Evolutionary conservation across 2,113 vertebrate genomes (phyloP).

Genomic region (Lophotis ruficrista): DNA sequence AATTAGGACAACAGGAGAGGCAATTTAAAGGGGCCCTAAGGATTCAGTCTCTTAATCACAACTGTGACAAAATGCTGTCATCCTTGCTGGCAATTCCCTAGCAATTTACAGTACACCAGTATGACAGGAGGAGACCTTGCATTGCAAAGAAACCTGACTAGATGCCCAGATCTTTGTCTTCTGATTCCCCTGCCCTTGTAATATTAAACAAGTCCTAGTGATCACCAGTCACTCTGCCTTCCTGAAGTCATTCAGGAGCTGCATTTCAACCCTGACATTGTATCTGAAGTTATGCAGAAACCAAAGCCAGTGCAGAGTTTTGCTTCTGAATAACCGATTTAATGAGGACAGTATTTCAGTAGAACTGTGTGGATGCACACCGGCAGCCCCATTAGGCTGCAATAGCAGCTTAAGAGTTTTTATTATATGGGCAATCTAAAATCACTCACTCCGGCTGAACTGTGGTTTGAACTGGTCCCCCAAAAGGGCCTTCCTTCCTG

Average conservation of each 20-base stretch:
- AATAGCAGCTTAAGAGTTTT: neutral
- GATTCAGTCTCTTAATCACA: slow-evolving; percentile 27
- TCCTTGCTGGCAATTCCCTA: neutral
- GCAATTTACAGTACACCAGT: slow-evolving; percentile 4
- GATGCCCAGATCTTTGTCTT: neutral
- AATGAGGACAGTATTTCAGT: slow-evolving; percentile 6
- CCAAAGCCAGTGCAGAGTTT: neutral
- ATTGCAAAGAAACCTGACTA: neutral
- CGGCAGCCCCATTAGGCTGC: neutral
- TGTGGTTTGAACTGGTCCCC: neutral
- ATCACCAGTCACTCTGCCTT: neutral
- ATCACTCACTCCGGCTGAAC: neutral
- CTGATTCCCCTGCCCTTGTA: neutral
- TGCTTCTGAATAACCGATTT: neutral
- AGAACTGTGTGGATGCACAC: neutral
- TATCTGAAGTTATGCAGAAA: neutral
- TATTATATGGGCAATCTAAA: neutral
- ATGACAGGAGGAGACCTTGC: neutral
- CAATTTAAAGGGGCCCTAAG: slow-evolving; percentile 33
- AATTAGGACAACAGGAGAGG: slow-evolving; percentile 37
- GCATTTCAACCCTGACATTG: neutral
- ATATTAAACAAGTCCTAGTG: neutral
- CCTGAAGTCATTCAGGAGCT: neutral
- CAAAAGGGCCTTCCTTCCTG: neutral
- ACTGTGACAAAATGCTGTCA: slow-evolving; percentile 28